Evolutionary conservation across 2,888 invertebrate genomes (phyloP).

Genomic region (Agonopterix heracliana): DNA sequence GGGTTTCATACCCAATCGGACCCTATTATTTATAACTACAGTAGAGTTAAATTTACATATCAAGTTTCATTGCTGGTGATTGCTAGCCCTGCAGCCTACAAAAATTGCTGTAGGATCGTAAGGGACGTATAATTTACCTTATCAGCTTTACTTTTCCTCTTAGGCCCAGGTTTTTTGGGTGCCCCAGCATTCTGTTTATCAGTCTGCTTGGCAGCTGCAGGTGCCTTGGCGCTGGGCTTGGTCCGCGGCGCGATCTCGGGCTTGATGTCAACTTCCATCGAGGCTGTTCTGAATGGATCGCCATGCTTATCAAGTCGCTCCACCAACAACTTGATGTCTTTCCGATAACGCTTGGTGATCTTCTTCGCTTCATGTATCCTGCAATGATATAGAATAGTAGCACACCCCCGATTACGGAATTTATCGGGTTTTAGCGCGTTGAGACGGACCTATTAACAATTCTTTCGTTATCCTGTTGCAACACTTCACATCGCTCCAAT

Average conservation of each 20-base stretch:
- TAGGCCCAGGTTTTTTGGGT: slow-evolving; percentile 60
- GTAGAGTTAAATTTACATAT: no score
- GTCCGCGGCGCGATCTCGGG: slow-evolving; percentile 41
- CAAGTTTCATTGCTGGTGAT: no score
- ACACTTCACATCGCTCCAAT: slow-evolving; percentile 83
- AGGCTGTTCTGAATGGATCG: slow-evolving; percentile 80
- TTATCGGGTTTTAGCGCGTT: slow-evolving; percentile 19
- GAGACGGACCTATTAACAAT: slow-evolving; percentile 78
- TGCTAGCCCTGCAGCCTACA: no score
- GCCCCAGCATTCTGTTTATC: slow-evolving; percentile 49
- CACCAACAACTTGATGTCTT: slow-evolving; percentile 82
- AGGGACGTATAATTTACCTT: slow-evolving; percentile 44
- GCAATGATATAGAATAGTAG: slow-evolving; percentile 30
- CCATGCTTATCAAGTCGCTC: slow-evolving; percentile 81
- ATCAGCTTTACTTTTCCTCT: slow-evolving; percentile 78
- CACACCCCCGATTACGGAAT: slow-evolving; percentile 18
- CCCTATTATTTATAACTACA: no score
- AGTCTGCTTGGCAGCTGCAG: slow-evolving; percentile 36
- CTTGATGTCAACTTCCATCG: slow-evolving; percentile 74
- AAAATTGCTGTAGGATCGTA: no score
- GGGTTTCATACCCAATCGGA: no score
- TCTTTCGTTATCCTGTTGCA: slow-evolving; percentile 87
- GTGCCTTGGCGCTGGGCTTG: slow-evolving; percentile 40
- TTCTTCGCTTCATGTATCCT: slow-evolving; percentile 84
- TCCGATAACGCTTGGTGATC: slow-evolving; percentile 79